Evolutionary conservation across 1,140 invertebrate genomes (phyloP).

Genomic region (Drosophila mojavensis): DNA sequence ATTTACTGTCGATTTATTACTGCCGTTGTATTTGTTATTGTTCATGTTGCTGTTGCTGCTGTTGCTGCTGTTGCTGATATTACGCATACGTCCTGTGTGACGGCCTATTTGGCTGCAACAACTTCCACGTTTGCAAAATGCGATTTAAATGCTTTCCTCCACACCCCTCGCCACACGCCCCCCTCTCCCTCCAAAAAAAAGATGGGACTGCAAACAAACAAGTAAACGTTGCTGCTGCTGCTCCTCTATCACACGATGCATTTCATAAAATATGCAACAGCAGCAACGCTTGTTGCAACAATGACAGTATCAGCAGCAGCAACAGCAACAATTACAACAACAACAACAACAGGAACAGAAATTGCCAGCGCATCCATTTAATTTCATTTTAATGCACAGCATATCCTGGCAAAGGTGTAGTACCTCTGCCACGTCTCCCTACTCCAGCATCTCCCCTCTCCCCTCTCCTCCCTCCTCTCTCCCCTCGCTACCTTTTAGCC

Average conservation of each 20-base stretch:
- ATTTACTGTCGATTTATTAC: slow-evolving; percentile 54
- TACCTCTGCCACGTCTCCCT: background rate
- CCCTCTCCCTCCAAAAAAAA: slow-evolving; percentile 12
- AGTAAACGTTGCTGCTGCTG: slow-evolving; percentile 19
- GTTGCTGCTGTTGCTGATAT: slow-evolving; percentile 22
- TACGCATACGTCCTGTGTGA: slow-evolving; percentile 35
- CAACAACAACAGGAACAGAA: slow-evolving; percentile 23
- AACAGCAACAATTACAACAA: slow-evolving; percentile 31
- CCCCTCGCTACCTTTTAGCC: background rate
- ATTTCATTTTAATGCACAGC: slow-evolving; percentile 75
- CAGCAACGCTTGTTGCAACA: slow-evolving; percentile 64
- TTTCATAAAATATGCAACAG: slow-evolving; percentile 70
- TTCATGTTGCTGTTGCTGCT: slow-evolving; percentile 10
- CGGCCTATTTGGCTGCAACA: slow-evolving; percentile 23
- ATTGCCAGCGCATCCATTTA: slow-evolving; percentile 65
- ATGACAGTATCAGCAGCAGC: slow-evolving; percentile 63
- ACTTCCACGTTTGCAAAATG: slow-evolving; percentile 34
- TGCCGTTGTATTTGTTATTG: slow-evolving; percentile 15
- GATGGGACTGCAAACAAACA: slow-evolving; percentile 9
- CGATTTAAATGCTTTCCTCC: slow-evolving; percentile 54
- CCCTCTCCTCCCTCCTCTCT: background rate
- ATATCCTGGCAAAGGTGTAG: slow-evolving; percentile 43
- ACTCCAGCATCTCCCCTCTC: background rate
- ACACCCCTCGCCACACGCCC: background rate
- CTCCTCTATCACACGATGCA: slow-evolving; percentile 3